phyloP scores from a whole-genome alignment of 2,113 vertebrate genomes.

The Eretmochelys imbricata region DNA sequence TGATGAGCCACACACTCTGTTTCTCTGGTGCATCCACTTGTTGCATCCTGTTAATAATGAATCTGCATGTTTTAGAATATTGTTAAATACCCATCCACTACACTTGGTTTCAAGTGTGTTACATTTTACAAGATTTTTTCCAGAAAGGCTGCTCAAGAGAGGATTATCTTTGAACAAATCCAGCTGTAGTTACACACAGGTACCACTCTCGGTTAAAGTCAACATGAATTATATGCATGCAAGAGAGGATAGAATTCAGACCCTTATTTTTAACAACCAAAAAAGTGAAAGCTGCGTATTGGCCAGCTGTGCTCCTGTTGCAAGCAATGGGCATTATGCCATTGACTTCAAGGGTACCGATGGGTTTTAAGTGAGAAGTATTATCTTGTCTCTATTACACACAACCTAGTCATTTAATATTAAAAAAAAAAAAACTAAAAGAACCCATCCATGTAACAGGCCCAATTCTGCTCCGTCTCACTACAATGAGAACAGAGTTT shows the following conservation, averaged over 20 bases:
- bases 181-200: background rate
- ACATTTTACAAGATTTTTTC: background rate
- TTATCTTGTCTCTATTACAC: background rate
- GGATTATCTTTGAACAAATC: background rate
- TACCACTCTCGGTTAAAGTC: background rate
- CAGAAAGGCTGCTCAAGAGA: background rate
- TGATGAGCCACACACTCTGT: background rate
- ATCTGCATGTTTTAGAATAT: background rate
- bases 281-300: background rate
- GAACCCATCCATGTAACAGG: background rate
- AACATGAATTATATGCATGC: background rate
- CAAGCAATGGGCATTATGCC: background rate
- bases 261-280: background rate
- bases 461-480: background rate
- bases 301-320: background rate
- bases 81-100: background rate
- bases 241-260: background rate
- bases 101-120: background rate
- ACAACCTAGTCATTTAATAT: background rate
- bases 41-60: background rate
- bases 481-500: background rate
- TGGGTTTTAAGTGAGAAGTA: background rate
- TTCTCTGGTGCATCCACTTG: too few relatives aligned
- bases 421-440: background rate
- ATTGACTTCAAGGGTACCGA: background rate